Percentiles rank a stretch among this genome's conserved stretches.
phyloP scores from a whole-genome alignment of 2,797 vertebrate species.

The Rhabdophis nuchalis region DNA sequence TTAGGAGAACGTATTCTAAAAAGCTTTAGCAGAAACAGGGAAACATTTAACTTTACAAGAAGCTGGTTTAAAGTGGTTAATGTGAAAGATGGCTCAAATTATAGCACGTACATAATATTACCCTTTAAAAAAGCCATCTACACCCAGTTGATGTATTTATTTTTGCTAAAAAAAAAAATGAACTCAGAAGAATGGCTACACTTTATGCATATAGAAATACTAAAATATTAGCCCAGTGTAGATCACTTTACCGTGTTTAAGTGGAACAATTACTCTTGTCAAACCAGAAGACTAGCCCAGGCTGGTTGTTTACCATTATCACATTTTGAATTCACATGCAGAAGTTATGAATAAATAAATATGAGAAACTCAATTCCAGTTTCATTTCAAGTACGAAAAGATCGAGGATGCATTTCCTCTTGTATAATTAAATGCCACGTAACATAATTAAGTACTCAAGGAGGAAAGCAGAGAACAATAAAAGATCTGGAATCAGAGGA shows the following conservation, averaged over 20 bases:
- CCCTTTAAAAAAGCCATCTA: background rate
- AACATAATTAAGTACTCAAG: constrained; percentile 6
- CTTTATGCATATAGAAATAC: background rate
- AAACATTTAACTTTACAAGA: constrained; percentile 18
- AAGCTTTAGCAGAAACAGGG: constrained; percentile 16
- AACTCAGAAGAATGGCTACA: background rate
- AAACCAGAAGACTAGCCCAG: background rate
- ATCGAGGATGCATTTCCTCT: background rate
- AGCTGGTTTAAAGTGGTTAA: constrained; percentile 26
- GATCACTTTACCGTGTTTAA: background rate
- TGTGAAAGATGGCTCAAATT: constrained; percentile 24
- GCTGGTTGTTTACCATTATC: background rate
- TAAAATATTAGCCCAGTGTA: background rate
- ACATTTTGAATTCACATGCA: background rate
- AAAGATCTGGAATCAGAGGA: background rate
- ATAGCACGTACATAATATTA: background rate
- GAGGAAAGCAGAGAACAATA: background rate
- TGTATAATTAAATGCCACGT: constrained; percentile 17
- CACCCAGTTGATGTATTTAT: background rate
- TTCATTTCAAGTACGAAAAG: background rate
- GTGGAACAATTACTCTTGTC: background rate
- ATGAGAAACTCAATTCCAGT: background rate
- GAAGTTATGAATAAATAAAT: constrained; percentile 17
- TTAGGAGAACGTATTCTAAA: background rate
- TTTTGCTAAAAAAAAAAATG: background rate